Evolutionary conservation across 2,888 invertebrate genomes (phyloP).

Genomic region (Tipula unca): DNA sequence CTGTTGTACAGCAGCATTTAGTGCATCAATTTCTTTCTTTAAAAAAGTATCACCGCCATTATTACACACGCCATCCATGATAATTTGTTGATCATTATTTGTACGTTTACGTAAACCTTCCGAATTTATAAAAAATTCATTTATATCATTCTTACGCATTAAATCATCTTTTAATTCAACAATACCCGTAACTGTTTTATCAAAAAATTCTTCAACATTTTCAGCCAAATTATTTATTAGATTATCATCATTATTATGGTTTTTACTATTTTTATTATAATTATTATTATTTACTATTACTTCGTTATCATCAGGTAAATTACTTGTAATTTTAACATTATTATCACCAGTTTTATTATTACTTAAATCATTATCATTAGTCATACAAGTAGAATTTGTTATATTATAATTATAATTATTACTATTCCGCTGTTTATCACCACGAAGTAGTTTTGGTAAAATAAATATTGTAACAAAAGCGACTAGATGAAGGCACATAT

Average conservation of each 20-base stretch:
- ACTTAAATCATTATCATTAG: not conserved
- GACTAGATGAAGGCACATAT: slow-evolving; percentile 43
- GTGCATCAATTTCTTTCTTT: slow-evolving; percentile 41
- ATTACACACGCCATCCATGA: slow-evolving; percentile 20
- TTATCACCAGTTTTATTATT: slow-evolving; percentile 21
- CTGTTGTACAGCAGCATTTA: slow-evolving; percentile 42
- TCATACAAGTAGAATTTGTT: not conserved
- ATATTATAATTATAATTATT: not conserved
- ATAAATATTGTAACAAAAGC: slow-evolving; percentile 37
- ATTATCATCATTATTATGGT: slow-evolving; percentile 20
- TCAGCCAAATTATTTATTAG: slow-evolving; percentile 41
- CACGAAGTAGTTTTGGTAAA: slow-evolving; percentile 37
- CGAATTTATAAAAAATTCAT: slow-evolving; percentile 27
- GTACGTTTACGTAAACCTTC: slow-evolving; percentile 37
- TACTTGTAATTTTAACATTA: not conserved
- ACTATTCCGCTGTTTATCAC: slow-evolving; percentile 30
- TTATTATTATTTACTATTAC: slow-evolving; percentile 20
- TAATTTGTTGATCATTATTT: slow-evolving; percentile 25
- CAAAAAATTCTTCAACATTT: slow-evolving; percentile 42
- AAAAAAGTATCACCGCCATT: slow-evolving; percentile 33
- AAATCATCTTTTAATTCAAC: slow-evolving; percentile 42
- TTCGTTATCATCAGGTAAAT: not conserved
- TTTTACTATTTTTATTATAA: not conserved
- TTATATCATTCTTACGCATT: slow-evolving; percentile 36
- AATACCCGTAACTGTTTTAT: slow-evolving; percentile 43